Conservation (phyloP, 1,140 invertebrate genomes). For the Pseudomyrmex dendroicus region DNA sequence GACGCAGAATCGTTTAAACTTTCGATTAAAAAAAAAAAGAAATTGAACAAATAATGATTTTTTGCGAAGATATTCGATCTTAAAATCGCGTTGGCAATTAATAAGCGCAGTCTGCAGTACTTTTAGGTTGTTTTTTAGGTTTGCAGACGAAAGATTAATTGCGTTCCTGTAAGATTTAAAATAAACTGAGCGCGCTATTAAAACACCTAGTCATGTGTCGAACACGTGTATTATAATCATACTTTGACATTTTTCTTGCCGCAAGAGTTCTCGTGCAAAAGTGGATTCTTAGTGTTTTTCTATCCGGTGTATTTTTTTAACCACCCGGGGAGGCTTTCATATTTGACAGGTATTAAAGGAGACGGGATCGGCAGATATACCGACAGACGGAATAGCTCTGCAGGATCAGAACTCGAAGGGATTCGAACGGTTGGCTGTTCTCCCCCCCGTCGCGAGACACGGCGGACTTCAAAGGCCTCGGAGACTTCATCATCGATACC, state of each 20-base stretch:
- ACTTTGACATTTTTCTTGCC: too few relatives aligned
- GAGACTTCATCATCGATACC: constrained; percentile 85
- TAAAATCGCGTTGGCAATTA: too few relatives aligned
- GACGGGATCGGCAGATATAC: constrained; percentile 66
- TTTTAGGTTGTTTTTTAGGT: too few relatives aligned
- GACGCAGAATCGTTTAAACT: too few relatives aligned
- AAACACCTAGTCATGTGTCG: neutral
- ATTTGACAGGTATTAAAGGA: constrained; percentile 79
- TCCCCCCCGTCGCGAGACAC: constrained; percentile 81
- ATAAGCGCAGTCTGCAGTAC: too few relatives aligned
- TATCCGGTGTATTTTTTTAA: constrained; percentile 54
- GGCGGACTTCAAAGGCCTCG: constrained; percentile 83
- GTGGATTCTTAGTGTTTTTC: constrained; percentile 59
- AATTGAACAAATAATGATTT: too few relatives aligned
- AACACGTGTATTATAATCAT: too few relatives aligned
- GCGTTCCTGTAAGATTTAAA: too few relatives aligned
- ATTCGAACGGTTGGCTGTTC: constrained; percentile 73
- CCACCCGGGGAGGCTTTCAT: constrained; percentile 68
- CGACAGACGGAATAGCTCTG: constrained; percentile 71
- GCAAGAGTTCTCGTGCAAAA: neutral
- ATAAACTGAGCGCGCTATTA: too few relatives aligned
- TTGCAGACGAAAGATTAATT: too few relatives aligned
- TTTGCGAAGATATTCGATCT: too few relatives aligned
- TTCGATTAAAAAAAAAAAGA: too few relatives aligned
- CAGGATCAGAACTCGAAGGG: constrained; percentile 71